phyloP scores from a whole-genome alignment of 2,113 vertebrate species.

The Pterocles burchelli region DNA sequence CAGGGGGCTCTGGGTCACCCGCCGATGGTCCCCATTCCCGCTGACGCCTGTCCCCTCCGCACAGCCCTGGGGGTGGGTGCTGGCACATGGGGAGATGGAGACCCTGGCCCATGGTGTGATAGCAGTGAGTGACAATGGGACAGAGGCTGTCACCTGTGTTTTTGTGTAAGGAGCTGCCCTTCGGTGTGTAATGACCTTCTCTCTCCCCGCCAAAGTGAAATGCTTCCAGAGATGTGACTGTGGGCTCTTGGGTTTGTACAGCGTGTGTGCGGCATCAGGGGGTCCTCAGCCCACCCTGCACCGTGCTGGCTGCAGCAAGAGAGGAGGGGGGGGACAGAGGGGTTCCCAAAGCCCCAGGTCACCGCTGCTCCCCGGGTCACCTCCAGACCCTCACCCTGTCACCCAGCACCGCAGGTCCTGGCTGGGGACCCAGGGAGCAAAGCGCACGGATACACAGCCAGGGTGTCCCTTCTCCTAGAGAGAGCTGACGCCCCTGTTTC shows the following conservation, averaged over 20 bases:
- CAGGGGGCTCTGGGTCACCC: not conserved
- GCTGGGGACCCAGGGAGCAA: not conserved
- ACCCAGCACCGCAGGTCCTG: not conserved
- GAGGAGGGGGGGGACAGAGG: not conserved
- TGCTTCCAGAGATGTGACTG: not conserved
- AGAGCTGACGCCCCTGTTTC: not conserved
- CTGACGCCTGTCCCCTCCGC: fast-evolving
- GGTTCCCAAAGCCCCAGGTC: not conserved
- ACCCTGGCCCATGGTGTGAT: too few relatives aligned
- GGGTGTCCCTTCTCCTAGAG: not conserved
- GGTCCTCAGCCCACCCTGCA: not conserved
- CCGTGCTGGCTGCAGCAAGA: fast-evolving
- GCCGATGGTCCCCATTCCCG: too few relatives aligned
- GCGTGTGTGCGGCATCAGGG: not conserved
- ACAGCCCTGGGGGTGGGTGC: not conserved
- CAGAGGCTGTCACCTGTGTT: not conserved
- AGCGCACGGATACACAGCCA: not conserved
- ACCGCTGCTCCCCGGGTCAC: not conserved
- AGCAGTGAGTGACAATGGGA: fast-evolving
- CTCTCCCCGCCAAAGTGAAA: not conserved
- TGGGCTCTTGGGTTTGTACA: too few relatives aligned
- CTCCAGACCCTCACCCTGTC: fast-evolving
- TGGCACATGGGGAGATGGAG: too few relatives aligned
- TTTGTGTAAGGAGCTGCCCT: not conserved
- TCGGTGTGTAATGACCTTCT: too few relatives aligned